A percentile compares a stretch with the other conserved stretches of the same genome.
These are phyloP conservation scores for Rhincodon typus DNA, from an alignment of 2,797 vertebrate genomes.

Conservation along the genomic window DNA sequence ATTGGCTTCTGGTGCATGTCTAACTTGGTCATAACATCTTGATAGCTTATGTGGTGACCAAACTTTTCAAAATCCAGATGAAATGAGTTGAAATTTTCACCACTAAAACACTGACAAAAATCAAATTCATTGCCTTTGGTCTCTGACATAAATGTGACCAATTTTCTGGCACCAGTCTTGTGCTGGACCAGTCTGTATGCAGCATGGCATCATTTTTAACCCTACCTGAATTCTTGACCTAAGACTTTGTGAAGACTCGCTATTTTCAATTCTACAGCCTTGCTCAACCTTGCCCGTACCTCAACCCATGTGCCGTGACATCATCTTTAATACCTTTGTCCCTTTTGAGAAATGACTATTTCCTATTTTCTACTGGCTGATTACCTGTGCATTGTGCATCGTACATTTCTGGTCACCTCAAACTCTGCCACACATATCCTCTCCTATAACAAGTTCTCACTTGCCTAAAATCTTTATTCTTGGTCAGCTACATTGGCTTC, in stretches of 20 bases:
- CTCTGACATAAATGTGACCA: not conserved
- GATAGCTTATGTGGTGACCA: too few relatives aligned
- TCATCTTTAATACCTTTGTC: not conserved
- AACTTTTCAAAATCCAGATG: not conserved
- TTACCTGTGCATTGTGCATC: not conserved
- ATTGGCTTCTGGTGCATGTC: not conserved
- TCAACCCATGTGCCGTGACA: not conserved
- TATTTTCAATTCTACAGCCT: not conserved
- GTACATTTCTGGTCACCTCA: not conserved
- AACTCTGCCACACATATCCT: not conserved
- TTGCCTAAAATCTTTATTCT: too few relatives aligned
- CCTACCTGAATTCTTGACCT: not conserved
- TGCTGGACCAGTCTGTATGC: not conserved
- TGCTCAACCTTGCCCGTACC: not conserved
- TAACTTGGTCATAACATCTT: not conserved
- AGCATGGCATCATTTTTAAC: not conserved
- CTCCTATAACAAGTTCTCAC: not conserved
- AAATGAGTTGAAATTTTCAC: not conserved
- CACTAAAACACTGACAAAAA: not conserved
- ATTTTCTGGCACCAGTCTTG: not conserved
- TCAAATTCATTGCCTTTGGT: not conserved
- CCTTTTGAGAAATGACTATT: not conserved
- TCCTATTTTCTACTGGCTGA: not conserved
- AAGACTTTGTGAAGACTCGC: not conserved
- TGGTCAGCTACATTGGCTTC: not conserved